Conservation (phyloP, 2,888 invertebrate genomes). For the Zhuqinia jingwanae region DNA sequence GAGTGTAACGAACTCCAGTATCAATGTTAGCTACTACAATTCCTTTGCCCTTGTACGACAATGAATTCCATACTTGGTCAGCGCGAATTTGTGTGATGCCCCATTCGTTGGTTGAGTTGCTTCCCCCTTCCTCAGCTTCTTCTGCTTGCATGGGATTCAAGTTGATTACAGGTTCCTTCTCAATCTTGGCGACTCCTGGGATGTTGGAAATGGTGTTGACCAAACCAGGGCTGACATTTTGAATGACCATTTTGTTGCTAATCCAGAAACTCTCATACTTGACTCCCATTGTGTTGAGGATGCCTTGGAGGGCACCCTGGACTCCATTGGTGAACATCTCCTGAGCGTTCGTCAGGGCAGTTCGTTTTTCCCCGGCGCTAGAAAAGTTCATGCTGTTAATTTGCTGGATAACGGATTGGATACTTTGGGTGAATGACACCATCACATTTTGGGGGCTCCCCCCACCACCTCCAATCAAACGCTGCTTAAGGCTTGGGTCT, state of each 20-base stretch:
- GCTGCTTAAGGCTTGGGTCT: constrained; percentile 21
- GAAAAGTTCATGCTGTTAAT: constrained; percentile 43
- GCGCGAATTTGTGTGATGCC: no score
- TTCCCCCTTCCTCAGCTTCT: no score
- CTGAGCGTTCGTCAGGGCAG: background rate
- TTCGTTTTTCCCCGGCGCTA: constrained; percentile 11
- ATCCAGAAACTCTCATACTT: constrained; percentile 49
- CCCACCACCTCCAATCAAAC: background rate
- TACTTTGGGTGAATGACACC: constrained; percentile 50
- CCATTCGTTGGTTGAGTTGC: no score
- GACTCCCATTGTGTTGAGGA: constrained; percentile 23
- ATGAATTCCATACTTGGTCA: no score
- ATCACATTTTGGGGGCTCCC: constrained; percentile 47
- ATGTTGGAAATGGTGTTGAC: constrained; percentile 17
- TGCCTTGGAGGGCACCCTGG: background rate
- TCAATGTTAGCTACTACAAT: no score
- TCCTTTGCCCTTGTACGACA: no score
- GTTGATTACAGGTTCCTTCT: constrained; percentile 40
- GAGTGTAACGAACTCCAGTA: no score
- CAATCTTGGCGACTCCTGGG: constrained; percentile 47
- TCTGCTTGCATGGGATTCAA: background rate
- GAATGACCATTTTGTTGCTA: constrained; percentile 39
- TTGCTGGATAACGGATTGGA: constrained; percentile 36
- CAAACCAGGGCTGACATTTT: background rate
- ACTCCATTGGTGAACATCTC: background rate